Base-by-base conservation (phyloP, 2,888 invertebrate genomes). In the Eupeodes luniger region DNA sequence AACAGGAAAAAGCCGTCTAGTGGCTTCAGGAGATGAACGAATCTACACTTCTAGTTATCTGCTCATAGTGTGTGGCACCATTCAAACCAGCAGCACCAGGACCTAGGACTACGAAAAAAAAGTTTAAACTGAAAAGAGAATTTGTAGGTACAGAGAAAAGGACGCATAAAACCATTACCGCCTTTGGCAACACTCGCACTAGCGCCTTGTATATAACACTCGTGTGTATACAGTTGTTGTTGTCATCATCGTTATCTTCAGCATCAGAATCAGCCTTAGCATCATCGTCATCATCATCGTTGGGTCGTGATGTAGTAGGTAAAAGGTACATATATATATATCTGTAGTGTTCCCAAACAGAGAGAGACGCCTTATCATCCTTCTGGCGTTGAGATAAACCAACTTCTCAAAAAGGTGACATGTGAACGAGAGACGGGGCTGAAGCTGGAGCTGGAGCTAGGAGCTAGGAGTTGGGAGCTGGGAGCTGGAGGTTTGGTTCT, bases 1-100 rank as follows among this genome's bases (percentile, higher is more conserved):
- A 78, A 78, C 78, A 78, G 74, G 69, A 86, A 86, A 78, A 75
- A 78, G 62, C 74, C 74, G 82, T 80, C 84, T 80, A 80, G 75
- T 62, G 72, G 67, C 82, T 57, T 61, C 74, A 74, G 59, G 44
- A 74, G 19, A 57, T 78, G 82, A 86, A 78, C 82, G 67, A 69
- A 74, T 81, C 66, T 66, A 67, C 79, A 79, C 53, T 66, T 61
- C 66, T 67, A 53, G 40, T 67, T 74, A 67, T 74, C 81, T 81
- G 70, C 81, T 81, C 70, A 76, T 77, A 47, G 81, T 47, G 72
- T 77, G 77, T 61, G 34, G 44, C 47, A 47, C 36, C 47, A 75
- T 80, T 75, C 75, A 80, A 83, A 67, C 57, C 57, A 59, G 72
- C 51, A 59, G 66, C 72, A 67, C 57, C 57, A 59, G 72, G 57